Conservation (phyloP, 2,888 invertebrate genomes). For the Cantharis lateralis region DNA sequence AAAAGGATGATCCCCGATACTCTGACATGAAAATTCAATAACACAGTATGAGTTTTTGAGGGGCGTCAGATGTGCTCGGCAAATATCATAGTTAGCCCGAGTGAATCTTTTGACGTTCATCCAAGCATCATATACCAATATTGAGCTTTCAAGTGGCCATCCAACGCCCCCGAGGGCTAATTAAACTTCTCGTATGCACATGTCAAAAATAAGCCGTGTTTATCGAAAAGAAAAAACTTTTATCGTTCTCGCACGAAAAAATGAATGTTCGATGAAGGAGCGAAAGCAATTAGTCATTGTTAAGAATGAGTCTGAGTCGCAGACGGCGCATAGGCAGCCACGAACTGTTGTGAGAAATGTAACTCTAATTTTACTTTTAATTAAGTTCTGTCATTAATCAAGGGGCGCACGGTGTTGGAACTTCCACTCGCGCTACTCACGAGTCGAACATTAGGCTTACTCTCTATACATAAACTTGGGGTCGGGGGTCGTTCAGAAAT, state of each 20-base stretch:
- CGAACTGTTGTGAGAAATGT: slow-evolving; percentile 51
- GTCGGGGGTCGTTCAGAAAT: slow-evolving; percentile 1
- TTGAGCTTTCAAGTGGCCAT: slow-evolving; percentile 52
- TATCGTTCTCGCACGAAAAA: background rate
- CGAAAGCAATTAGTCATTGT: slow-evolving; percentile 29
- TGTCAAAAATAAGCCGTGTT: slow-evolving; percentile 5
- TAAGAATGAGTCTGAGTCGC: slow-evolving; percentile 29
- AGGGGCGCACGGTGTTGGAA: slow-evolving; percentile 43
- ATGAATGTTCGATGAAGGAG: slow-evolving; percentile 16
- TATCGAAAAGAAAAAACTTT: background rate
- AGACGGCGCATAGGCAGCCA: slow-evolving; percentile 40
- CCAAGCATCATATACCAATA: slow-evolving; percentile 50
- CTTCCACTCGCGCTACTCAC: slow-evolving; percentile 28
- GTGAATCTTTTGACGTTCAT: slow-evolving; percentile 45
- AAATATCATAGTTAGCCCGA: slow-evolving; percentile 42
- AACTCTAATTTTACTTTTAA: slow-evolving; percentile 58
- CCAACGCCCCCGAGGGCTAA: slow-evolving; percentile 37
- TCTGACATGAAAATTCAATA: slow-evolving; percentile 26
- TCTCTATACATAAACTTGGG: slow-evolving; percentile 17
- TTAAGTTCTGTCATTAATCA: slow-evolving; percentile 61
- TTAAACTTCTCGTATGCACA: slow-evolving; percentile 27
- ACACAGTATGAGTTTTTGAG: slow-evolving; percentile 27
- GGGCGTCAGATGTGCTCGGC: slow-evolving; percentile 45
- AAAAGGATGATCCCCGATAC: slow-evolving; percentile 16
- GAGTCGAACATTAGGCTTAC: slow-evolving; percentile 30